phyloP scores from a whole-genome alignment of 2,113 vertebrate species.

The Hystrix cristata region DNA sequence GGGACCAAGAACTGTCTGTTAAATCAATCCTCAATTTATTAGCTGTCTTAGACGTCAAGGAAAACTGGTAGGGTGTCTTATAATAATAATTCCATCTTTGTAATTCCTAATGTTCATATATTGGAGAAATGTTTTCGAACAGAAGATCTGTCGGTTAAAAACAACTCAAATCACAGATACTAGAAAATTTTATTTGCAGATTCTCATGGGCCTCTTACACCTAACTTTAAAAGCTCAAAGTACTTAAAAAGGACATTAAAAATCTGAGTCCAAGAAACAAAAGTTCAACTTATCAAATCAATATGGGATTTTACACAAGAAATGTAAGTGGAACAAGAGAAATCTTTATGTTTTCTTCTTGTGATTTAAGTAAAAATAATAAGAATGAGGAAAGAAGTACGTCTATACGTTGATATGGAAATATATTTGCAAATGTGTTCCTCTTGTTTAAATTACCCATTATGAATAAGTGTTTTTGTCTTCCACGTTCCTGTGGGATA shows the following conservation, averaged over 20 bases:
- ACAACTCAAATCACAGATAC: conserved; percentile 51
- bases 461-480: conserved; percentile 82
- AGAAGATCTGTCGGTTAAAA: conserved; percentile 32
- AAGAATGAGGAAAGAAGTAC: neutral
- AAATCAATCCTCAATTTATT: conserved; percentile 56
- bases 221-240: neutral
- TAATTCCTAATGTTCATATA: neutral
- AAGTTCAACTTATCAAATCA: conserved; percentile 51
- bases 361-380: conserved; percentile 10
- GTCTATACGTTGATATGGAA: conserved; percentile 41
- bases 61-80: conserved; percentile 35
- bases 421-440: conserved; percentile 65
- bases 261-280: neutral
- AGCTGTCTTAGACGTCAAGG: conserved; percentile 41
- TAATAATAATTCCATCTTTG: conserved; percentile 52
- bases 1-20: conserved; percentile 40
- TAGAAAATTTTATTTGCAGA: conserved; percentile 4
- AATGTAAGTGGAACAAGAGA: neutral
- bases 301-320: neutral
- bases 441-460: conserved; percentile 56
- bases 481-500: conserved; percentile 65
- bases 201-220: neutral
- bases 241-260: neutral
- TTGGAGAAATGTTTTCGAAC: neutral
- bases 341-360: neutral